Base-by-base conservation (phyloP, 2,888 invertebrate species). In the Sphaerophoria taeniata region DNA sequence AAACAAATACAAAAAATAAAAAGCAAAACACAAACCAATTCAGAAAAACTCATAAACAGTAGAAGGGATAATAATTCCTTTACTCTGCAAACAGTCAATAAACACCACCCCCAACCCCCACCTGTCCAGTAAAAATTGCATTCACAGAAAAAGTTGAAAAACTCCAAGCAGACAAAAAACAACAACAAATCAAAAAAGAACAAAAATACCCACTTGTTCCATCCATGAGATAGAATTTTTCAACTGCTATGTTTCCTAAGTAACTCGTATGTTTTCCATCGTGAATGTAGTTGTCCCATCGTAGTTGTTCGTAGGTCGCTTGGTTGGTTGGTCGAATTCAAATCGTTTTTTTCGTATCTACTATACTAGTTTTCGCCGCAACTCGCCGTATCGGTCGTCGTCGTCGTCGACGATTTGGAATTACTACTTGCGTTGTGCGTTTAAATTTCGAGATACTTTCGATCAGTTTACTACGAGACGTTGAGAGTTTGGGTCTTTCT, bases 381-480 rank as follows among this genome's bases (percentile, higher is more conserved):
- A 73, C 63, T 84, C 75, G 75, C 75, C 80, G 75, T 69, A 31
- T 49, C 55, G 24, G 34, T 49, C 55, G 56, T 58, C 33, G 45
- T 3, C 11, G 31, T 53, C 24, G 24, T 24, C 2, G 31, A 7
- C 39, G 6, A 76, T 33, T 69, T 9, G 51, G 4, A 4, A 56
- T 3, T 36, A 5, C 24, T 3, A 11, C 12, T 24, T 16, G 1
- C 55, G 55, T 67, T 72, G 69, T 45, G 60, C 63, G 45, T 81
- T 76, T 43, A 14, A 67, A 39, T 51, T 67, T 53, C 85, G 43
- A 85, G 81, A 77, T 81, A 81, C 73, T 81, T 85, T 85, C 74
- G 85, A 85, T 85, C 85, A 85, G 85, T 85, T 81, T 77, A 77
- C 73, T 81, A 73, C 76, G 76, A 85, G 81, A 81, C 85, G 85